phyloP scores from a whole-genome alignment of 2,888 invertebrate genomes.

The Bursaphelenchus okinawaensis region DNA sequence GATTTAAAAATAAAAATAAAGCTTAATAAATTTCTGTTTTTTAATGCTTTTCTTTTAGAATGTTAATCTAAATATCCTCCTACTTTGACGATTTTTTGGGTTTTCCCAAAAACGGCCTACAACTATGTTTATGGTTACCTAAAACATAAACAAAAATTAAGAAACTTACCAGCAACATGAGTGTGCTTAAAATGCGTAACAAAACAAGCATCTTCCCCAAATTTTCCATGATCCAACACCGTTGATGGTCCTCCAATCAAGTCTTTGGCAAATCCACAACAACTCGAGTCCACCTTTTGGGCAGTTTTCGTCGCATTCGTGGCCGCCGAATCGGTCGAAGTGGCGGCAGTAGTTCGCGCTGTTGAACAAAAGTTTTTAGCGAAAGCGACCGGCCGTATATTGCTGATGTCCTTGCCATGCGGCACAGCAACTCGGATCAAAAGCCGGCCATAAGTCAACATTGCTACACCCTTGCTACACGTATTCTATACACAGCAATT shows the following conservation, averaged over 20 bases:
- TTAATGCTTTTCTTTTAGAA: not conserved
- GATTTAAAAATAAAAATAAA: slow-evolving; percentile 1
- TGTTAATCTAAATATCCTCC: not conserved
- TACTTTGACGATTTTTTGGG: not conserved
- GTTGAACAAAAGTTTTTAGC: slow-evolving; percentile 7
- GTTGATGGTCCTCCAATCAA: slow-evolving; percentile 44
- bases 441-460: slow-evolving; percentile 39
- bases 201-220: slow-evolving; percentile 97
- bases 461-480: not conserved
- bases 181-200: slow-evolving; percentile 70
- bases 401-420: not conserved
- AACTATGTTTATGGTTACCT: not conserved
- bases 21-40: not conserved
- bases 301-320: slow-evolving; percentile 5
- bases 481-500: too few species aligned
- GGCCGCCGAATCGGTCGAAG: not conserved
- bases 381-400: not conserved
- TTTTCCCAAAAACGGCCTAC: not conserved
- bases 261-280: slow-evolving; percentile 54
- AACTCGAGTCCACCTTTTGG: slow-evolving; percentile 41
- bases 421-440: slow-evolving; percentile 37
- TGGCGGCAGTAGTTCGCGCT: not conserved
- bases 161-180: slow-evolving; percentile 82
- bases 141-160: not conserved
- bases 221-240: slow-evolving; percentile 69